phyloP scores from a whole-genome alignment of 2,113 vertebrate species.

The Campylorhamphus procurvoides region DNA sequence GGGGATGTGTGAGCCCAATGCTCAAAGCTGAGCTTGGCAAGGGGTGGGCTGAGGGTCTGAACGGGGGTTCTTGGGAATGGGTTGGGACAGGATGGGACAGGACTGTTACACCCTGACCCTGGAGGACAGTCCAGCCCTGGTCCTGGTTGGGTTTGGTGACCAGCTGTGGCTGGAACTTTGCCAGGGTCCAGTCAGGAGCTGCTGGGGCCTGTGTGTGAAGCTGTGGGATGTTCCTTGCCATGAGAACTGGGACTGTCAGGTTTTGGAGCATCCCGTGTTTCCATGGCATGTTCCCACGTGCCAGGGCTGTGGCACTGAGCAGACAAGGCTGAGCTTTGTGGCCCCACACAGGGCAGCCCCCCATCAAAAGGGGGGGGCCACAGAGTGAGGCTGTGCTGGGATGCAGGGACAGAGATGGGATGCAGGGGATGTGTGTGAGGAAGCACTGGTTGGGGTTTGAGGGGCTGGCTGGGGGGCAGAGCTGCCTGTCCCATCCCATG shows the following conservation, averaged over 20 bases:
- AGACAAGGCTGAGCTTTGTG: accelerated
- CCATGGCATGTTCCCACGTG: accelerated
- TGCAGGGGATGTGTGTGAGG: background rate
- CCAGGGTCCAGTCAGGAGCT: background rate
- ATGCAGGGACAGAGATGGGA: accelerated
- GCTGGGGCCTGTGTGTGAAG: accelerated
- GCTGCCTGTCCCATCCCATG: background rate
- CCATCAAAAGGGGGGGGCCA: background rate
- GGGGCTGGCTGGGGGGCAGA: background rate
- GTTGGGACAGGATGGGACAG: background rate
- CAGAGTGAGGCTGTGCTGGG: background rate
- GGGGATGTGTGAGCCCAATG: background rate
- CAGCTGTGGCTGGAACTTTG: background rate
- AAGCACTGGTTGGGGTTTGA: background rate
- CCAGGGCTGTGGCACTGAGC: accelerated
- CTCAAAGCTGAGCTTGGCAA: background rate
- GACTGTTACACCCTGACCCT: accelerated
- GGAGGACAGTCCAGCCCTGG: background rate
- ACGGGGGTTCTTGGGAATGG: background rate
- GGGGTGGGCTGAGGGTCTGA: background rate
- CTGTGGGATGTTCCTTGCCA: background rate
- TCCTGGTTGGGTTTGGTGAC: accelerated
- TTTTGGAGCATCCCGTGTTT: accelerated
- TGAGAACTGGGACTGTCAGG: accelerated
- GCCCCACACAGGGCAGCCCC: background rate